These are phyloP conservation scores for Glaucomys volans DNA, from an alignment of 2,113 vertebrate genomes.

Conservation along the genomic window DNA sequence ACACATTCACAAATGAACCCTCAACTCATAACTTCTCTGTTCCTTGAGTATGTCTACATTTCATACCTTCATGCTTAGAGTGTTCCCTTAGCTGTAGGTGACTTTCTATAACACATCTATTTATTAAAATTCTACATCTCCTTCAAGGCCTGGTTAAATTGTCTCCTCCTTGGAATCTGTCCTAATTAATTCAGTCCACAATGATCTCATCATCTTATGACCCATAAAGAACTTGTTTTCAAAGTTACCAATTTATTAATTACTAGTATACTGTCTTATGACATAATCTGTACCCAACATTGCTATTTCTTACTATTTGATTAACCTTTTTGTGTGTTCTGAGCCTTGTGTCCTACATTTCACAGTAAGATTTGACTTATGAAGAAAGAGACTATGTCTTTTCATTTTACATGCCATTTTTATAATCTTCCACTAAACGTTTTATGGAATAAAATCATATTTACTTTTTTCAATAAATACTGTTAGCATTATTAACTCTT, in stretches of 20 bases:
- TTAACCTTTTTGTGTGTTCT: background rate
- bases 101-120: background rate
- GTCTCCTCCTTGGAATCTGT: background rate
- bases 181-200: conserved; percentile 19
- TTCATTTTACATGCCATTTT: background rate
- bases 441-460: background rate
- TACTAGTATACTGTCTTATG: conserved; percentile 11
- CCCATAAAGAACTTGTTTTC: background rate
- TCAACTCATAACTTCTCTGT: background rate
- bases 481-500: background rate
- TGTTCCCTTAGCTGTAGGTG: background rate
- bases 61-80: background rate
- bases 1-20: background rate
- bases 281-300: background rate
- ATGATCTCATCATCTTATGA: conserved; percentile 14
- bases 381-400: background rate
- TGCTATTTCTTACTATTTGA: background rate
- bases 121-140: conserved; percentile 15
- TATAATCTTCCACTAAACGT: background rate
- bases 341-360: background rate
- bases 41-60: background rate
- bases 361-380: background rate
- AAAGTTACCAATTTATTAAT: conserved; percentile 36
- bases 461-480: background rate
- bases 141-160: conserved; percentile 38